phyloP scores from a whole-genome alignment of 2,113 vertebrate genomes.

The Meles meles region DNA sequence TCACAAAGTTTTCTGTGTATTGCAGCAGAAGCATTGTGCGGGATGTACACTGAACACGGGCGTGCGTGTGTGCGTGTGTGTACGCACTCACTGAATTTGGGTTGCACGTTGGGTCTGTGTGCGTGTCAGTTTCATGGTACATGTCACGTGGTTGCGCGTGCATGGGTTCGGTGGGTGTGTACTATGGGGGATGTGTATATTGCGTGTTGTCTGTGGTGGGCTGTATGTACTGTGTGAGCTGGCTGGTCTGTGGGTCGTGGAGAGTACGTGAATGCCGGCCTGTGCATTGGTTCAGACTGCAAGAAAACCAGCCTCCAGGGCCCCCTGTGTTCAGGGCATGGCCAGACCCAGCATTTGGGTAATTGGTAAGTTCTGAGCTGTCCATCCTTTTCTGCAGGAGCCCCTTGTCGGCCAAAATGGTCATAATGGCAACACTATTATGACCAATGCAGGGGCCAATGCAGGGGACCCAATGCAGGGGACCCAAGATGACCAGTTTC shows the following conservation, averaged over 20 bases:
- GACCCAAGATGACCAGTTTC: neutral
- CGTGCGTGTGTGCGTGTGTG: neutral
- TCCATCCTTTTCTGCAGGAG: neutral
- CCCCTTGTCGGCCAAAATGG: neutral
- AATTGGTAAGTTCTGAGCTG: neutral
- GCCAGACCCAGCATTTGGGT: too few relatives aligned
- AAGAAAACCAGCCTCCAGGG: neutral
- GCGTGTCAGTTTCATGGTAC: fast-evolving
- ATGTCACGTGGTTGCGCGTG: neutral
- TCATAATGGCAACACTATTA: neutral
- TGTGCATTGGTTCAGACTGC: neutral
- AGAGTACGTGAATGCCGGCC: fast-evolving
- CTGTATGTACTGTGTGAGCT: neutral
- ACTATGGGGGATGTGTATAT: fast-evolving
- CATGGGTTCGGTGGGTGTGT: neutral
- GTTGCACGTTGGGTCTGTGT: neutral
- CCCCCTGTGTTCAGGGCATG: neutral
- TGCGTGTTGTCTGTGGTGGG: neutral
- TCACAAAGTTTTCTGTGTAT: neutral
- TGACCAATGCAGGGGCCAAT: too few relatives aligned
- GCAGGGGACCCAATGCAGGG: neutral
- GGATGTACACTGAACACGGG: fast-evolving
- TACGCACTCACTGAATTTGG: neutral
- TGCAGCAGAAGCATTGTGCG: fast-evolving
- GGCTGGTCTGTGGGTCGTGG: neutral